These are phyloP conservation scores for Ploceus nigricollis DNA, from an alignment of 2,113 vertebrate species.

Conservation along the genomic window DNA sequence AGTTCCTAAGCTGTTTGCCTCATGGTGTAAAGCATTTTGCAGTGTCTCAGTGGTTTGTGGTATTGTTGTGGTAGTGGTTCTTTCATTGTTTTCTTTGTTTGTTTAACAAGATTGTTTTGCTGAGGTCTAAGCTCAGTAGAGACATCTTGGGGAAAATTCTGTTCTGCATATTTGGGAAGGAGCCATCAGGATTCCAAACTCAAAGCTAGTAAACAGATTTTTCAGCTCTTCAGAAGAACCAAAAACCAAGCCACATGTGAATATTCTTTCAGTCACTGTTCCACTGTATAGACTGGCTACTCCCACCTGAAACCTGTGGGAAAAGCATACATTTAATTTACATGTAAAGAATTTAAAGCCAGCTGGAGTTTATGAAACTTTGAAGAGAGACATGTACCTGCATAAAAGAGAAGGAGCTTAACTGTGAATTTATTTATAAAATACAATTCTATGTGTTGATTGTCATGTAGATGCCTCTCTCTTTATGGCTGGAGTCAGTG, in stretches of 20 bases:
- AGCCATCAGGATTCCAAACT: not conserved
- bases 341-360: not conserved
- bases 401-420: not conserved
- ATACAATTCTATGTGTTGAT: not conserved
- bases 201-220: not conserved
- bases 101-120: not conserved
- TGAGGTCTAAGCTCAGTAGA: not conserved
- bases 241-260: not conserved
- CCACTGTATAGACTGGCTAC: not conserved
- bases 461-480: not conserved
- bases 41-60: not conserved
- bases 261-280: not conserved
- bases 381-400: rapidly evolving
- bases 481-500: not conserved
- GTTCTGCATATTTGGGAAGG: not conserved
- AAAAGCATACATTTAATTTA: not conserved
- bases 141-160: not conserved
- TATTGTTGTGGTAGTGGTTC: too few relatives aligned
- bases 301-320: not conserved
- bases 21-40: not conserved
- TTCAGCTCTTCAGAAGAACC: not conserved
- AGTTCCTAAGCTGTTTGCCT: not conserved
- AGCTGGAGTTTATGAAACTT: not conserved
- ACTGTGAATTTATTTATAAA: not conserved
- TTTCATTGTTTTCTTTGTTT: not conserved